These are phyloP conservation scores for Leptarthrus brevirostris DNA, from an alignment of 2,888 invertebrate species.

Conservation along the genomic window DNA sequence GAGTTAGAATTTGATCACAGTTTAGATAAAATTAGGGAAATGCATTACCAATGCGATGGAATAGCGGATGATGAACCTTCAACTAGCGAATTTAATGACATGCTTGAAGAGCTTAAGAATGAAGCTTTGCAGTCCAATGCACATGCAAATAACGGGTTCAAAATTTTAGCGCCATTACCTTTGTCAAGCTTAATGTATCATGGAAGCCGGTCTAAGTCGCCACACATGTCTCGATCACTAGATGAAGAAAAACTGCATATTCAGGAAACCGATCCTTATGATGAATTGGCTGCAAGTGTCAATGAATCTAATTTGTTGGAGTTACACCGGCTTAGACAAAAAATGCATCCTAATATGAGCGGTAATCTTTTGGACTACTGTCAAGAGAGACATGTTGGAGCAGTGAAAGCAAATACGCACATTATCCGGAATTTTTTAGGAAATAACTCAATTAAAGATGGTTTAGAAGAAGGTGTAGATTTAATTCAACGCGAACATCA, in stretches of 20 bases:
- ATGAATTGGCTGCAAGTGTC: slow-evolving; percentile 52
- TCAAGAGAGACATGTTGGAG: slow-evolving; percentile 11
- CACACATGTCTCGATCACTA: slow-evolving; percentile 30
- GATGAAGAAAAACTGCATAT: slow-evolving; percentile 19
- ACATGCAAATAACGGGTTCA: slow-evolving; percentile 32
- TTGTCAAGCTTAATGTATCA: background rate
- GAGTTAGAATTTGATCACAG: slow-evolving; percentile 14
- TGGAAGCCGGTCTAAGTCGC: slow-evolving; percentile 42
- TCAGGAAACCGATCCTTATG: slow-evolving; percentile 30
- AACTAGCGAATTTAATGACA: slow-evolving; percentile 58
- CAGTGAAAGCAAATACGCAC: slow-evolving; percentile 45
- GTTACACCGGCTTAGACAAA: slow-evolving; percentile 41
- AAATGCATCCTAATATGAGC: slow-evolving; percentile 37
- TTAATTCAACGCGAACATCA: slow-evolving; percentile 66
- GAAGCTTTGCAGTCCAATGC: slow-evolving; percentile 56
- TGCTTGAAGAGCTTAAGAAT: slow-evolving; percentile 59
- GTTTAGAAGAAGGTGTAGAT: slow-evolving; percentile 75
- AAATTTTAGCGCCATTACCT: slow-evolving; percentile 34
- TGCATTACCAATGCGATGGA: slow-evolving; percentile 39
- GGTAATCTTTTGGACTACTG: slow-evolving; percentile 34
- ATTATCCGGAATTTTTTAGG: slow-evolving; percentile 75
- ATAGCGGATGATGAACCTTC: slow-evolving; percentile 46
- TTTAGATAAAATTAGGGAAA: slow-evolving; percentile 37
- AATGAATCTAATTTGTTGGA: slow-evolving; percentile 52
- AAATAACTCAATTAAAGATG: slow-evolving; percentile 75